A percentile compares a stretch with the other conserved stretches of the same genome.
These are phyloP conservation scores for Falco naumanni DNA, from an alignment of 2,797 vertebrate species.

Conservation along the genomic window DNA sequence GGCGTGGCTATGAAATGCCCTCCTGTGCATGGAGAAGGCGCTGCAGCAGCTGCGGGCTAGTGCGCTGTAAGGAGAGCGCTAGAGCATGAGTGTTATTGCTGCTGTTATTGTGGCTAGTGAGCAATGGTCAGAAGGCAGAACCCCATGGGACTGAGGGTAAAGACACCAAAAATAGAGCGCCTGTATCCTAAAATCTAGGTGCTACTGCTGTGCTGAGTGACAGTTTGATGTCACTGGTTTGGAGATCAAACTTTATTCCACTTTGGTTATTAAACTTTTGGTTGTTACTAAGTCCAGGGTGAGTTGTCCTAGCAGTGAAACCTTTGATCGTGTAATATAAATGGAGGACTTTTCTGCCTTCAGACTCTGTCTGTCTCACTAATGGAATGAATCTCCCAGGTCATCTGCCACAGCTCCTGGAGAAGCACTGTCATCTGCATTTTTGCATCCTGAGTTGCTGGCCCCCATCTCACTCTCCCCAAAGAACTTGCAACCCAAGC, in stretches of 20 bases:
- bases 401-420: too few relatives aligned
- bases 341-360: too few relatives aligned
- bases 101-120: background rate
- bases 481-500: too few relatives aligned
- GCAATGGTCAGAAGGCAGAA: background rate
- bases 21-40: too few relatives aligned
- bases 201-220: background rate
- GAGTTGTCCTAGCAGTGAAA: background rate
- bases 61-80: accelerated
- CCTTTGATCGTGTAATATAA: background rate
- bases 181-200: background rate
- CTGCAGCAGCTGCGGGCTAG: background rate
- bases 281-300: background rate
- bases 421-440: too few relatives aligned
- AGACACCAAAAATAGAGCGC: background rate
- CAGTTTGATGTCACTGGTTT: too few relatives aligned
- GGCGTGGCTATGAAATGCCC: too few relatives aligned
- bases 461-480: too few relatives aligned
- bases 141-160: accelerated
- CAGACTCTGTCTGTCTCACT: too few relatives aligned
- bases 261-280: background rate
- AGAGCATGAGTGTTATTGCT: accelerated
- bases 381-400: too few relatives aligned
- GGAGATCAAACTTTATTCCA: too few relatives aligned
- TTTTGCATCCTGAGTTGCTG: too few relatives aligned